Conservation (phyloP, 2,113 vertebrate species). For the Scomber colias region DNA sequence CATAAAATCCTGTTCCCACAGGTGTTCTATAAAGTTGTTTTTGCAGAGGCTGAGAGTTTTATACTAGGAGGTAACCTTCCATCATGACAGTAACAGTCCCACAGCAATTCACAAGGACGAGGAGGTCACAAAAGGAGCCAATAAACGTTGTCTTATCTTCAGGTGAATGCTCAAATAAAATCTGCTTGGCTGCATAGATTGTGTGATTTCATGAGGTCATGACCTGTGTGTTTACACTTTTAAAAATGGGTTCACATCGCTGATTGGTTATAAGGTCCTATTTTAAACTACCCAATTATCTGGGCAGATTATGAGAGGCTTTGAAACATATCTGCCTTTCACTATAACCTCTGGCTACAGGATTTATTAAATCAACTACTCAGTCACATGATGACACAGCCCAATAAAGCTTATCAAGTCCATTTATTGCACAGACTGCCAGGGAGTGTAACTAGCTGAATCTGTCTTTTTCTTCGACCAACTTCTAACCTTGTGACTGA, state of each 20-base stretch:
- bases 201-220: conserved; percentile 64
- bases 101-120: conserved; percentile 73
- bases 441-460: conserved; percentile 11
- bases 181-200: conserved; percentile 52
- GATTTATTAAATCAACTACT: conserved; percentile 62
- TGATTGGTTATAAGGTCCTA: conserved; percentile 67
- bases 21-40: conserved; percentile 79
- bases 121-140: conserved; percentile 63
- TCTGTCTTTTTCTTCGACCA: conserved; percentile 22
- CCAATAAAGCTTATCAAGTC: conserved; percentile 60
- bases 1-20: conserved; percentile 73
- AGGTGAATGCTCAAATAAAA: conserved; percentile 72
- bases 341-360: conserved; percentile 55
- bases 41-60: conserved; percentile 77
- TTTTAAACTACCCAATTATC: conserved; percentile 68
- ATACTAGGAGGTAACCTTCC: conserved; percentile 72
- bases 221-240: conserved; percentile 68
- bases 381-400: conserved; percentile 52
- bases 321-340: conserved; percentile 51
- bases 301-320: conserved; percentile 50
- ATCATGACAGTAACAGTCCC: conserved; percentile 69
- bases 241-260: conserved; percentile 44
- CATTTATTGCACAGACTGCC: conserved; percentile 43
- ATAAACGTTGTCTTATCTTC: conserved; percentile 65
- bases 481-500: conserved; percentile 32